Base-by-base conservation (phyloP, 2,888 invertebrate species). In the Lasioglossum malachurum region DNA sequence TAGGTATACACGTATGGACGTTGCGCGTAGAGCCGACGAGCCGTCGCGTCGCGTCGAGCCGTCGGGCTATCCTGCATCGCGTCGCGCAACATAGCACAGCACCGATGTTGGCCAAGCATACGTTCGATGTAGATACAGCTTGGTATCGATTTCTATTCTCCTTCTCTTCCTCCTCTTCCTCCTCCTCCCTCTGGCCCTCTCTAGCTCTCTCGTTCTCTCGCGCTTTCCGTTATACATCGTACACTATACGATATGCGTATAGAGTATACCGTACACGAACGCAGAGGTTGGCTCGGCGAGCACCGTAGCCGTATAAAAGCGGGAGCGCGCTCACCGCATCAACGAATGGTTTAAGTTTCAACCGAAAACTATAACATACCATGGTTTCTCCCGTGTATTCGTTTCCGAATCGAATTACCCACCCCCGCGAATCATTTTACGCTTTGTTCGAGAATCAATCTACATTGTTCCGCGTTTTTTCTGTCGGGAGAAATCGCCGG, bases 81-180 rank as follows among this genome's bases (percentile, higher is more conserved):
- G 57, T 75, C 71, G 78, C 53, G 57, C 44, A 72, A 46, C 80
- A 69, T 67, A 69, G 67, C 79, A 57, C 67, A 69, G 57, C 75
- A 73, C 84, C 53, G 53, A 73, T 73, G 85, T 79, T 83, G 79
- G 84, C 23, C 75, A 75, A 83, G 83, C 77, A 80, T 83, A 86
- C 83, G 83, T 72, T 86, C 71, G 77, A 57, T 71, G 80, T 86
- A 83, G 72, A 80, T 87, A 80, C 83, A 80, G 79, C 86, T 86
- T n/a, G 74, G 83, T 87, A 87, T 87, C 87, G 87, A 86, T 87
- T 83, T 86, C 87, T 87, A 80, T 87, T 84, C 87, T 87, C 84
- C 75, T 78, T 79, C 84, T 75, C 80, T 78, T 78, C 53, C 64
- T n/a, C 27, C 23, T 49, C 4, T 67, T 73, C 80, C 78, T 75